Evolutionary conservation across 2,113 vertebrate species (phyloP).

Genomic region (Oreochromis tanganicae): DNA sequence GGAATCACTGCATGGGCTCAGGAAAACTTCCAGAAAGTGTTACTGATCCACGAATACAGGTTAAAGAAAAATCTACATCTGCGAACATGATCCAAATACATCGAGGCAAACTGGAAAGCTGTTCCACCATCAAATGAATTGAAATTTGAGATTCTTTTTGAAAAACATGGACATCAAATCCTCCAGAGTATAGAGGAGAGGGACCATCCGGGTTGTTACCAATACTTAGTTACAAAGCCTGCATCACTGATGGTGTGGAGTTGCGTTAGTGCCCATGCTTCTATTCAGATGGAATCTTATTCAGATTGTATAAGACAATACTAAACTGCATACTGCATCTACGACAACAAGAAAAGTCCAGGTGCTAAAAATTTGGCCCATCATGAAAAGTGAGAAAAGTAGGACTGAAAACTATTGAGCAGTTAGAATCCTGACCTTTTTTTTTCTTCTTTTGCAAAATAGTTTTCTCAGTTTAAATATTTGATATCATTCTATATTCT

Average conservation of each 20-base stretch:
- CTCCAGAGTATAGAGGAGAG: not conserved
- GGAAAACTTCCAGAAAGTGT: not conserved
- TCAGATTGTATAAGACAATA: not conserved
- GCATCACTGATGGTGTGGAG: not conserved
- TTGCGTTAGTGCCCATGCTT: not conserved
- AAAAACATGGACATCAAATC: not conserved
- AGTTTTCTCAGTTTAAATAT: not conserved
- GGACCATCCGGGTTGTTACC: not conserved
- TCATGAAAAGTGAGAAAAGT: not conserved
- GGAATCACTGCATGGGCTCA: not conserved
- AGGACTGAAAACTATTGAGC: not conserved
- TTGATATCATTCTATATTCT: not conserved
- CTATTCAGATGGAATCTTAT: not conserved
- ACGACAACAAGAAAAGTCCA: not conserved
- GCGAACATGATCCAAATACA: not conserved
- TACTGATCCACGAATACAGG: not conserved
- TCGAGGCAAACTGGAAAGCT: not conserved
- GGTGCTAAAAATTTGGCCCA: not conserved
- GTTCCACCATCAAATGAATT: rapidly evolving
- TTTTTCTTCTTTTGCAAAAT: not conserved
- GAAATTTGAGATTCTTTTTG: not conserved
- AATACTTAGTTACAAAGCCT: not conserved
- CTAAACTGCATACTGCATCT: not conserved
- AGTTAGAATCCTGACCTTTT: not conserved
- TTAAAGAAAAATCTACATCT: not conserved